A percentile compares a stretch with the other conserved stretches of the same genome.
These are phyloP conservation scores for Phenacoccus solenopsis DNA, from an alignment of 1,140 invertebrate species.

Conservation along the genomic window DNA sequence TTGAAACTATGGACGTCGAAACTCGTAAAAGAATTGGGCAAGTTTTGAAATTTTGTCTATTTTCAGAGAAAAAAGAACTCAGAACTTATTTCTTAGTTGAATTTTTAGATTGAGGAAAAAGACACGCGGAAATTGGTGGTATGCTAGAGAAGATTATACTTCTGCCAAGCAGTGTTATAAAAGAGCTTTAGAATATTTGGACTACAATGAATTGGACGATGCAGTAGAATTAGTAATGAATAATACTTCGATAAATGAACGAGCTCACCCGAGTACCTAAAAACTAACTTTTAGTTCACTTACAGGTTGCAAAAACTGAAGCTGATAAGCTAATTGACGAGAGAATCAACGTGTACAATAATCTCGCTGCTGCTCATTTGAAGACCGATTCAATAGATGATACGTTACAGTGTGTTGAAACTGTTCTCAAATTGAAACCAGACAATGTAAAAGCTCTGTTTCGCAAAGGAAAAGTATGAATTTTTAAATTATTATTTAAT, in stretches of 20 bases:
- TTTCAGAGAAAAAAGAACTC: not conserved
- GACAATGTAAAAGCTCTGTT: slow-evolving; percentile 80
- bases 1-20: slow-evolving; percentile 42
- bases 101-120: slow-evolving; percentile 61
- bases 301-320: not conserved
- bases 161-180: slow-evolving; percentile 72
- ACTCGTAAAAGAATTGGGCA: slow-evolving; percentile 53
- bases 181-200: slow-evolving; percentile 65
- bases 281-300: not conserved
- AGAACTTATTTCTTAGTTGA: not conserved
- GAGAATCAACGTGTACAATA: slow-evolving; percentile 71
- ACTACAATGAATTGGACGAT: not conserved
- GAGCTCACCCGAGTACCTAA: no score
- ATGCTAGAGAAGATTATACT: slow-evolving; percentile 57
- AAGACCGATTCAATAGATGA: slow-evolving; percentile 70
- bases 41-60: slow-evolving; percentile 25
- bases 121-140: slow-evolving; percentile 79
- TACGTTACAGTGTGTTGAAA: slow-evolving; percentile 63
- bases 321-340: slow-evolving; percentile 40
- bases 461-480: slow-evolving; percentile 63
- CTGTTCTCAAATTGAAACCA: slow-evolving; percentile 67
- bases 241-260: not conserved
- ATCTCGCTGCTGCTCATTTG: slow-evolving; percentile 77
- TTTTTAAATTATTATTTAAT: no score
- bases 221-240: not conserved